Base-by-base conservation (phyloP, 1,140 invertebrate species). In the Lepidostoma basale region DNA sequence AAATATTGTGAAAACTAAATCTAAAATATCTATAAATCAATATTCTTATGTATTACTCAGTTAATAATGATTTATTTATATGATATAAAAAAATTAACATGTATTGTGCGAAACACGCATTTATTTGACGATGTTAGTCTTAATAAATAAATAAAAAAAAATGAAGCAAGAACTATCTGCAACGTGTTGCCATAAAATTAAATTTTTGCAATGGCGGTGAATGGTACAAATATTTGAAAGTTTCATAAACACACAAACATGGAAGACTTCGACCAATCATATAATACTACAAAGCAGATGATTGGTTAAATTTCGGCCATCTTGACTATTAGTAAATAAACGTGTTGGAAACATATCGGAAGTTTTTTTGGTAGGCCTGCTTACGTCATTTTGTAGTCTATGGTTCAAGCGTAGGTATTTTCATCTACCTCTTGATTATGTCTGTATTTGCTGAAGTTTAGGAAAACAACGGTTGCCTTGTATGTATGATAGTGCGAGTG, bases 401-500 rank as follows among this genome's bases (percentile, higher is more conserved):
- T 56, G 52, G 16, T 36, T 56, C 52, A 39, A 56, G 52, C 52
- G 52, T 56, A 56, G 56, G 39, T 42, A 60, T 60, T 60, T 60
- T 60, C 56, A 40, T 40, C 56, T 40, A 42, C 56, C 56, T 25
- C 36, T 60, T 60, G 56, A 60, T 40, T 60, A 60, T 60, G 56
- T 39, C 56, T 42, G 36, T 42, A 42, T 40, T 47, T 45, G 44
- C 60, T 62, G 60, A 81, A 79, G 79, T 80, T 83, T 80, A 81
- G 76, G 79, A 83, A 82, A 83, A 83, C 81, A 83, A 83, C 81
- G 81, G 81, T 76, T 80, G 66, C 62, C 59, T 62, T 80, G 79
- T 80, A 78, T 83, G 80, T 81, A 80, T 79, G 78, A 78, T 40
- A 81, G 79, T 81, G 79, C 77, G 78, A 78, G 74, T 79, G 80